Evolutionary conservation across 2,797 vertebrate species (phyloP).

Genomic region (Falco rusticolus): DNA sequence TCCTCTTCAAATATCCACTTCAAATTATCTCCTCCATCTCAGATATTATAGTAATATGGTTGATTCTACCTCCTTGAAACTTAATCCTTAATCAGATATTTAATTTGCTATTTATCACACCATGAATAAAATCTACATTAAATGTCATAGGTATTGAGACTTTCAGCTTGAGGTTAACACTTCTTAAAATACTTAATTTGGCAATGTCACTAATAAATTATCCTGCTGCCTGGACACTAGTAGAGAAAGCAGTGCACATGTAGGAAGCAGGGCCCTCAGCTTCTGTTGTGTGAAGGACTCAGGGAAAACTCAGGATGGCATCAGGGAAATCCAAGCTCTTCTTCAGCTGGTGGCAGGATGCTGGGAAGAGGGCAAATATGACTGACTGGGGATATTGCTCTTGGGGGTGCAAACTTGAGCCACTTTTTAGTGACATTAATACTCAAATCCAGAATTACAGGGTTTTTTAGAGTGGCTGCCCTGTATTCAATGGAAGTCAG

Average conservation of each 20-base stretch:
- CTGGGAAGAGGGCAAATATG: not conserved
- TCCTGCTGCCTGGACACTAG: not conserved
- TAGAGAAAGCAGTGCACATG: not conserved
- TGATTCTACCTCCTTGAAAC: not conserved
- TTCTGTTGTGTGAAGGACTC: not conserved
- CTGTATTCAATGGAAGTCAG: not conserved
- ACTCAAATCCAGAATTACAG: not conserved
- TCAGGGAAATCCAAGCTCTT: not conserved
- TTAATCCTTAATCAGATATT: not conserved
- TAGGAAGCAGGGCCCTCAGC: not conserved
- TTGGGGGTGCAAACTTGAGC: not conserved
- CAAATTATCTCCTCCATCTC: not conserved
- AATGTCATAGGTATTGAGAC: not conserved
- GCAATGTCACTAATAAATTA: not conserved
- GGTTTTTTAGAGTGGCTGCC: not conserved
- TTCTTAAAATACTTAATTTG: not conserved
- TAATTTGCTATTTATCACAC: not conserved
- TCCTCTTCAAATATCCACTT: not conserved
- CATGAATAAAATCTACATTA: not conserved
- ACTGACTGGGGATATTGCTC: not conserved
- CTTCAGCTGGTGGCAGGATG: not conserved
- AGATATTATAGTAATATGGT: not conserved
- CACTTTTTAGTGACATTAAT: not conserved
- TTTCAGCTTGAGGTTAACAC: not conserved
- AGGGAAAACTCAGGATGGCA: not conserved